Percentiles rank a stretch among this genome's conserved stretches.
Evolutionary conservation across 2,113 vertebrate genomes (phyloP).

Genomic region (Morone saxatilis): DNA sequence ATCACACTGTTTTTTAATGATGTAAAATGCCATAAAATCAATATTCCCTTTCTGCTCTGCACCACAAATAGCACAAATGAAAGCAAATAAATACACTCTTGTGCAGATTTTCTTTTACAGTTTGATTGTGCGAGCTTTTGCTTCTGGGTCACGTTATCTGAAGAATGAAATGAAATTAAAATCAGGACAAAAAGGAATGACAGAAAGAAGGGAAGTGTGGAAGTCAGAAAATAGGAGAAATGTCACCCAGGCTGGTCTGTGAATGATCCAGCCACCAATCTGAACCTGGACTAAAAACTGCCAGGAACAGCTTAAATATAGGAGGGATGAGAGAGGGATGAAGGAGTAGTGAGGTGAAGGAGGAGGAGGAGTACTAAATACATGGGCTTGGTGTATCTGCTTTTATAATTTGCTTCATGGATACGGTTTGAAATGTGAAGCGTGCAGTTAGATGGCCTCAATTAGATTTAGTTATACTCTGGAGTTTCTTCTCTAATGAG

Average conservation of each 20-base stretch:
- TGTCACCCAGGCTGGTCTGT: neutral
- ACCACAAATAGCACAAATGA: neutral
- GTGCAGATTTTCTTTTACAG: slow-evolving; percentile 5
- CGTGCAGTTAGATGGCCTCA: slow-evolving; percentile 34
- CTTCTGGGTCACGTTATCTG: slow-evolving; percentile 47
- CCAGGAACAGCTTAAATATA: slow-evolving; percentile 8
- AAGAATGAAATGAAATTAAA: slow-evolving; percentile 9
- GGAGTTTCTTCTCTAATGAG: slow-evolving; percentile 47
- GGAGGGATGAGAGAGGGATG: slow-evolving; percentile 9
- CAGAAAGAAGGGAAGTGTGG: neutral
- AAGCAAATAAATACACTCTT: neutral
- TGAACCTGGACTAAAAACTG: neutral
- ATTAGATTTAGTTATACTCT: slow-evolving; percentile 24
- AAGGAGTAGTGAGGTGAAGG: neutral
- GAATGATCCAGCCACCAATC: neutral
- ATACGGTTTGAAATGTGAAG: neutral
- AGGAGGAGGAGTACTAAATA: neutral
- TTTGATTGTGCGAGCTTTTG: neutral
- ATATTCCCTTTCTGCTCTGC: slow-evolving; percentile 43
- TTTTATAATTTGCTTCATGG: neutral
- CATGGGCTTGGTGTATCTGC: too few relatives aligned
- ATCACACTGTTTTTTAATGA: slow-evolving; percentile 50
- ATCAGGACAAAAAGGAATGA: neutral
- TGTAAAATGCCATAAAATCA: slow-evolving; percentile 54
- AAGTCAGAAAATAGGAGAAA: neutral